Evolutionary conservation across 2,888 invertebrate species (phyloP), one percentile per base, ranked within the genome.

Genomic region (Xylota segnis): DNA sequence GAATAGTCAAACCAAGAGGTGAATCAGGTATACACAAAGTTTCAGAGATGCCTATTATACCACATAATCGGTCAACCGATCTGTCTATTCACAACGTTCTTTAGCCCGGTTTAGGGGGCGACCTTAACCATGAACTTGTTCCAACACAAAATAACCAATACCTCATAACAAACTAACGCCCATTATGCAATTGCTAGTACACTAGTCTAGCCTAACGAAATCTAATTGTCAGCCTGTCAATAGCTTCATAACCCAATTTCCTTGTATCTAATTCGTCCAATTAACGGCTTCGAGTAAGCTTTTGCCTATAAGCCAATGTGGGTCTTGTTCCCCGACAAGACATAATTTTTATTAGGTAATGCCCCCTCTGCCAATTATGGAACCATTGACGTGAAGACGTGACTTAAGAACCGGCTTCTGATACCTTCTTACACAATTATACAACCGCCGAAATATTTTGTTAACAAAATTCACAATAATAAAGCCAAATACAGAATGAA

Each of bases 331-430:
- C 47, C 14, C 45, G 61, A 65, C 50, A 65, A 50, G 47, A 68
- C 72, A 58, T 40, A 72, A 56, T 74, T 37, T 43, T 4, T 29
- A 68, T 68, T 68, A 56, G 68, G 45, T 45, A 70, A 70, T 70
- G 70, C 12, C 32, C 7, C 56, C 37, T 14, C 34, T 50, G 10
- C 29, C 68, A 29, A 32, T 40, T 61, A 71, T 50, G 54, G 71
- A 0, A 43, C 14, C 27, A 54, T 10, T 52, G 34, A 71, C 59
- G 6, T 61, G 18, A 78, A 78, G 61, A 74, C 79, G 65, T 72
- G 65, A 50, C 65, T 59, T 52, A 3, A 54, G 45, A 71, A 77
- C 70, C 61, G 76, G 76, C 76, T 68, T 76, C 29, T 50, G 16
- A 43, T 10, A 45, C 3, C 27, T 52, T 70, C 59, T 61, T 43